A percentile compares a stretch with the other conserved stretches of the same genome.
phyloP scores from a whole-genome alignment of 2,888 invertebrate genomes.

The Drosophila meridionalis region DNA sequence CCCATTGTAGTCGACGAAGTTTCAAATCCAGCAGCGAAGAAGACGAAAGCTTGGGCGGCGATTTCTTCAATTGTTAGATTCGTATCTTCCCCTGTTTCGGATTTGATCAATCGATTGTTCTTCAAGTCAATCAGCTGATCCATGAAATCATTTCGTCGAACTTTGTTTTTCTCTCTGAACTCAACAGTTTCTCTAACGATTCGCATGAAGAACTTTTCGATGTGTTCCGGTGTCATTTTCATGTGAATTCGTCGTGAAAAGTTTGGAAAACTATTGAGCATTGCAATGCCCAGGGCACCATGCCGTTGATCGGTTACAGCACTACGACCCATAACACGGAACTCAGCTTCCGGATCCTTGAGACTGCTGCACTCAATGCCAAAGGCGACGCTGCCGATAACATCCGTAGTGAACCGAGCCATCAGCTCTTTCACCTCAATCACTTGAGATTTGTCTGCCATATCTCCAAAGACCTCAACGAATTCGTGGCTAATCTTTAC shows the following conservation, averaged over 20 bases:
- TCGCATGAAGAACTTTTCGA: slow-evolving; percentile 77
- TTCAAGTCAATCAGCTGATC: slow-evolving; percentile 85
- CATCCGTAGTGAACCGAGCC: slow-evolving; percentile 85
- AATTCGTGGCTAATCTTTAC: slow-evolving; percentile 64
- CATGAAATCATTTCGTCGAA: slow-evolving; percentile 86
- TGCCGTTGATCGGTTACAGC: slow-evolving; percentile 58
- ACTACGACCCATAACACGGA: slow-evolving; percentile 74
- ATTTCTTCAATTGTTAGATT: slow-evolving; percentile 84
- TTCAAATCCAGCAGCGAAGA: slow-evolving; percentile 87
- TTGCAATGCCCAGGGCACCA: slow-evolving; percentile 17
- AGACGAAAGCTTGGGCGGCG: slow-evolving; percentile 86
- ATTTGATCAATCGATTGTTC: slow-evolving; percentile 41
- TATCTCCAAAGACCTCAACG: slow-evolving; percentile 54
- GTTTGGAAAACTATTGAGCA: slow-evolving; percentile 62
- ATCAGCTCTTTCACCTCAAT: slow-evolving; percentile 80
- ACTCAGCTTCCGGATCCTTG: slow-evolving; percentile 83
- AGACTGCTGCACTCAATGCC: slow-evolving; percentile 85
- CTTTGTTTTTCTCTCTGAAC: slow-evolving; percentile 78
- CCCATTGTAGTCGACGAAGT: slow-evolving; percentile 86
- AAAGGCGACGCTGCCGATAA: slow-evolving; percentile 86
- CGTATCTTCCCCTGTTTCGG: slow-evolving; percentile 36
- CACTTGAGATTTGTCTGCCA: slow-evolving; percentile 25
- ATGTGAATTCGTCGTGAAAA: slow-evolving; percentile 62
- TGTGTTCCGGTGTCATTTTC: slow-evolving; percentile 58
- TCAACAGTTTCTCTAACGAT: slow-evolving; percentile 83